Evolutionary conservation across 2,888 invertebrate genomes (phyloP).

Genomic region (Lymantria dispar): DNA sequence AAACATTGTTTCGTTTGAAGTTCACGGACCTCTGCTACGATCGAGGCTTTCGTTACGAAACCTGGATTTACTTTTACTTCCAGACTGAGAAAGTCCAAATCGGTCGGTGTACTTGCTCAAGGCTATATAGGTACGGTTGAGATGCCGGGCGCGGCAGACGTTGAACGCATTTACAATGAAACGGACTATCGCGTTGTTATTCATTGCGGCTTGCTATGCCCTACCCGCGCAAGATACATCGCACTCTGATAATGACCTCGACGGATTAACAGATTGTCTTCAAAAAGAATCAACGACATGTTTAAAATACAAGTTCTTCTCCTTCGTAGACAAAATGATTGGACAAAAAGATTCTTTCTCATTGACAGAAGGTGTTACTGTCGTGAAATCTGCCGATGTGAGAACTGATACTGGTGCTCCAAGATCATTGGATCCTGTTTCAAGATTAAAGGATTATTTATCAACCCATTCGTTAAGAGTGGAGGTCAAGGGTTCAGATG

Average conservation of each 20-base stretch:
- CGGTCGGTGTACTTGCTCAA: constrained; percentile 48
- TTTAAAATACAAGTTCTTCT: constrained; percentile 93
- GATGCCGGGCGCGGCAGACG: constrained; percentile 63
- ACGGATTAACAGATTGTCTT: constrained; percentile 90
- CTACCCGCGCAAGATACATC: constrained; percentile 88
- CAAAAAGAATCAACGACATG: constrained; percentile 92
- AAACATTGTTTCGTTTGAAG: constrained; percentile 25
- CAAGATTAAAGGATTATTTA: constrained; percentile 88
- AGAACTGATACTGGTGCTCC: constrained; percentile 90
- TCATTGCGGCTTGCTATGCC: constrained; percentile 79
- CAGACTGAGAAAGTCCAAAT: constrained; percentile 75
- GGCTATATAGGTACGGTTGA: constrained; percentile 63
- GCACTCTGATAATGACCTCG: constrained; percentile 89
- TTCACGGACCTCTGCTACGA: constrained; percentile 54
- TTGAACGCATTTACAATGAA: constrained; percentile 63
- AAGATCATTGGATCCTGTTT: constrained; percentile 86
- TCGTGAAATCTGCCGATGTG: constrained; percentile 88
- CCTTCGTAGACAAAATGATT: constrained; percentile 92
- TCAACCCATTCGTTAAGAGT: constrained; percentile 91
- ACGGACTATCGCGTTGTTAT: constrained; percentile 58
- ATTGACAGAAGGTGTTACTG: constrained; percentile 91
- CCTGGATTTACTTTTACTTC: constrained; percentile 77
- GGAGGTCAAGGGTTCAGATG: constrained; percentile 92
- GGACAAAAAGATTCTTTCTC: constrained; percentile 91
- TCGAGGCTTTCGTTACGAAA: constrained; percentile 73